These are phyloP conservation scores for Scaptomyza cyrtandrae DNA, from an alignment of 2,888 invertebrate genomes.

Conservation along the genomic window DNA sequence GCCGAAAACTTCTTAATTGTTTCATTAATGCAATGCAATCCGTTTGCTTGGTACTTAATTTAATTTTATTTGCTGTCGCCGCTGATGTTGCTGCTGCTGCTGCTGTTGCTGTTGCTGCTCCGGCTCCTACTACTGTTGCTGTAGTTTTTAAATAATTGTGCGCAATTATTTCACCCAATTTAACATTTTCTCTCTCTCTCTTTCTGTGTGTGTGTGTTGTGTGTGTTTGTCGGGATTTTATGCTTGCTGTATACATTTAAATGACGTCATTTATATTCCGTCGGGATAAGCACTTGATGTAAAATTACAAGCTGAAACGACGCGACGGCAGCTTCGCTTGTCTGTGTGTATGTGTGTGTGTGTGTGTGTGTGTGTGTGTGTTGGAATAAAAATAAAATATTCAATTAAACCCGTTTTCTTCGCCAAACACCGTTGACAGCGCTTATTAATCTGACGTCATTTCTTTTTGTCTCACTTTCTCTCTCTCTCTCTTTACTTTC, in stretches of 20 bases:
- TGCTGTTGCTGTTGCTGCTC: slow-evolving; percentile 43
- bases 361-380: no score
- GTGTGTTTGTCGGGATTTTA: slow-evolving; percentile 37
- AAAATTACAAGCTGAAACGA: slow-evolving; percentile 60
- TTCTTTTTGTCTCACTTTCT: slow-evolving; percentile 31
- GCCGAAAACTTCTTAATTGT: slow-evolving; percentile 71
- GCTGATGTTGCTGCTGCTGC: slow-evolving; percentile 28
- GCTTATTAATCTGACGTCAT: slow-evolving; percentile 71
- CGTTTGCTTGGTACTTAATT: slow-evolving; percentile 75
- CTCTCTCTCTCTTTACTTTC: no score
- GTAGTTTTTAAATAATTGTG: slow-evolving; percentile 77
- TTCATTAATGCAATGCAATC: slow-evolving; percentile 78
- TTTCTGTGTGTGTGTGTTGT: slow-evolving; percentile 16
- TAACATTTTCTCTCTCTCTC: slow-evolving; percentile 63
- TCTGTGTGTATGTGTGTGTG: background rate
- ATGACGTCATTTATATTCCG: slow-evolving; percentile 78
- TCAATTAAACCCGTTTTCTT: slow-evolving; percentile 74
- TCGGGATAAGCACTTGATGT: slow-evolving; percentile 77
- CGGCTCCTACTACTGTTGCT: slow-evolving; percentile 20
- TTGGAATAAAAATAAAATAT: slow-evolving; percentile 72
- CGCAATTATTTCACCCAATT: slow-evolving; percentile 78
- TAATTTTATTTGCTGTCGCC: slow-evolving; percentile 73
- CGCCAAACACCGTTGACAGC: slow-evolving; percentile 68
- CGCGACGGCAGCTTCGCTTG: slow-evolving; percentile 2
- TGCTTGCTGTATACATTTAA: slow-evolving; percentile 66